Evolutionary conservation across 2,888 invertebrate genomes (phyloP).

Genomic region (Agriopis leucophaearia): DNA sequence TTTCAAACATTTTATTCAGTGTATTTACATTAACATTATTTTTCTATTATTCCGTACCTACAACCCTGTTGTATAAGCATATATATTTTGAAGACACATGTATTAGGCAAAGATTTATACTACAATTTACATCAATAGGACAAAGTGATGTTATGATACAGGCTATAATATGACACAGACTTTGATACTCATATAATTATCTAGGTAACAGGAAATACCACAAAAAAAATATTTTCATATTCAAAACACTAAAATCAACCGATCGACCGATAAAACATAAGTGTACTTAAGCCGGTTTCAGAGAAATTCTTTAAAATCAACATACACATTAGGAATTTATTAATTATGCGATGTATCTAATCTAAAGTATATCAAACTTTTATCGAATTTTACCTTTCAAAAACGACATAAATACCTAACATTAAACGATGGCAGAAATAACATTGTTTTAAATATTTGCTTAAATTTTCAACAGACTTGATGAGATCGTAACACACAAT

Average conservation of each 20-base stretch:
- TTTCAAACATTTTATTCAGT: conserved; percentile 70
- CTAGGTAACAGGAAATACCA: neutral
- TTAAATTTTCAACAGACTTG: neutral
- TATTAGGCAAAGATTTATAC: conserved; percentile 15
- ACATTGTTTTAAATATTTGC: neutral
- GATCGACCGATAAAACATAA: too few relatives aligned
- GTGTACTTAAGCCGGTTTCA: too few relatives aligned
- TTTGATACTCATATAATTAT: neutral
- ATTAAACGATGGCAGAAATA: neutral
- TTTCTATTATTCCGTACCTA: conserved; percentile 55
- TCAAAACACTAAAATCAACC: neutral
- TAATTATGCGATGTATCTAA: neutral
- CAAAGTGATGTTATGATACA: neutral
- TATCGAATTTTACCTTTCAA: neutral
- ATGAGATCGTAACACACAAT: conserved; percentile 39
- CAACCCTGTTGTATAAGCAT: conserved; percentile 68
- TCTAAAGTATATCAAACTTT: neutral
- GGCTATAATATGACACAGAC: neutral
- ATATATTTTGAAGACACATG: conserved; percentile 47
- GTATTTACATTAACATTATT: conserved; percentile 61
- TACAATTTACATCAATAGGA: conserved; percentile 1
- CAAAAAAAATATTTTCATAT: neutral
- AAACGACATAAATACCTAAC: neutral
- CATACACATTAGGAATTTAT: too few relatives aligned
- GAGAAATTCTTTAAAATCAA: too few relatives aligned